A percentile compares a stretch with the other conserved stretches of the same genome.
These are phyloP conservation scores for Poecilia gillii DNA, from an alignment of 2,797 vertebrate genomes.

Conservation along the genomic window DNA sequence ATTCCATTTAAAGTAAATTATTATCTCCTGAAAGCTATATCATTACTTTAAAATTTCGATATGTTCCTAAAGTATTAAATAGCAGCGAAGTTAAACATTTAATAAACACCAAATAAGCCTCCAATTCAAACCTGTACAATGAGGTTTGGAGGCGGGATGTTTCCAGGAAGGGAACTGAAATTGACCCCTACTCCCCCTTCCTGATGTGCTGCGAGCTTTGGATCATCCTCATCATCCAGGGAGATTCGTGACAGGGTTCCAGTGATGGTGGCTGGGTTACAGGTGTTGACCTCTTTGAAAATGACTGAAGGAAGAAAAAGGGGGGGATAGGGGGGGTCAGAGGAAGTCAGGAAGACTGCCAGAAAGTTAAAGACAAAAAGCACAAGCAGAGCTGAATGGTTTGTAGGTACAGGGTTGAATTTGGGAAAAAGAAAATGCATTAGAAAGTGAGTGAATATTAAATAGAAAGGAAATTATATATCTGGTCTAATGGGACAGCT, in stretches of 20 bases:
- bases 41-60: neutral
- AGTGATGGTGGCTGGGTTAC: constrained; percentile 97
- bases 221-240: constrained; percentile 95
- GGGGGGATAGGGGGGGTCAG: constrained; percentile 19
- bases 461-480: constrained; percentile 29
- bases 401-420: neutral
- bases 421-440: neutral
- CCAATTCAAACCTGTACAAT: constrained; percentile 79
- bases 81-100: neutral
- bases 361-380: constrained; percentile 14
- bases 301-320: constrained; percentile 82
- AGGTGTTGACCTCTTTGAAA: constrained; percentile 98
- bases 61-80: neutral
- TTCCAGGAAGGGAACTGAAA: constrained; percentile 93
- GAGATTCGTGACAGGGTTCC: constrained; percentile 97
- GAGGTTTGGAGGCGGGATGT: constrained; percentile 91
- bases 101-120: neutral
- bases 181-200: constrained; percentile 90
- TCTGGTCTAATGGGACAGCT: constrained; percentile 15
- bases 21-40: neutral
- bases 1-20: neutral
- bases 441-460: constrained; percentile 23
- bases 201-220: constrained; percentile 89
- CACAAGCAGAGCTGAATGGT: neutral
- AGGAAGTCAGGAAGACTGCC: neutral